A percentile compares a stretch with the other conserved stretches of the same genome.
Evolutionary conservation across 2,113 vertebrate species (phyloP).

Genomic region (Atractosteus spatula): DNA sequence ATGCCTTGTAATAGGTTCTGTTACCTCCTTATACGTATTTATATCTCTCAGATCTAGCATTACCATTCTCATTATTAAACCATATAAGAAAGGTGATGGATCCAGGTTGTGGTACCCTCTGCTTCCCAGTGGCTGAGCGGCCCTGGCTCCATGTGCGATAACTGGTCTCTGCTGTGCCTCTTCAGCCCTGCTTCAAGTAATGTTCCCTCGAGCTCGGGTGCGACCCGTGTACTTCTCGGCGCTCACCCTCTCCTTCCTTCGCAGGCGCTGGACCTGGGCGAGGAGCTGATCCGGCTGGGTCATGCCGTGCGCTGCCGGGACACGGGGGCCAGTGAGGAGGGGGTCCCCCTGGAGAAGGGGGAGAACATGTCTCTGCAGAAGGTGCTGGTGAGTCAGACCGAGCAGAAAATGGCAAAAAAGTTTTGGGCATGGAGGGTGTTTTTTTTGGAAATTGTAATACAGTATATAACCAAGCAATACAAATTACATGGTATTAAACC

Average conservation of each 20-base stretch:
- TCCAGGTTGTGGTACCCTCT: too few species aligned
- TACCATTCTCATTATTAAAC: too few species aligned
- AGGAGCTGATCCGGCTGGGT: conserved; percentile 73
- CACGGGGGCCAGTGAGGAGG: conserved; percentile 9
- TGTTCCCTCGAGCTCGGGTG: neutral
- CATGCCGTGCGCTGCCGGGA: conserved; percentile 65
- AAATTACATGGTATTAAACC: too few species aligned
- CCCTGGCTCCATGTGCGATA: neutral
- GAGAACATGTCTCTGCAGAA: conserved; percentile 48
- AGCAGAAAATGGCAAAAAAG: too few species aligned
- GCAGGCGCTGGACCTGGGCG: conserved; percentile 73
- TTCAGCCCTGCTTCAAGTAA: neutral
- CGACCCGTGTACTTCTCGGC: neutral
- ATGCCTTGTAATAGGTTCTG: too few species aligned
- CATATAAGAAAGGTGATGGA: too few species aligned
- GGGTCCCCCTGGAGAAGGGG: conserved; percentile 19
- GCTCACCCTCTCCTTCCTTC: neutral
- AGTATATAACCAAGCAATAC: too few species aligned
- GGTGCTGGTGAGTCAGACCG: conserved; percentile 57
- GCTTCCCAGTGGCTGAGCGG: too few species aligned
- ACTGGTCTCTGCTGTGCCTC: neutral
- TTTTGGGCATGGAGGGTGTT: too few species aligned
- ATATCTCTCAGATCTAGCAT: too few species aligned
- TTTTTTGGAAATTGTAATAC: too few species aligned
- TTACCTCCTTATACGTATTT: too few species aligned